Evolutionary conservation across 2,797 vertebrate species (phyloP).

Genomic region (Pseudopleuronectes americanus): DNA sequence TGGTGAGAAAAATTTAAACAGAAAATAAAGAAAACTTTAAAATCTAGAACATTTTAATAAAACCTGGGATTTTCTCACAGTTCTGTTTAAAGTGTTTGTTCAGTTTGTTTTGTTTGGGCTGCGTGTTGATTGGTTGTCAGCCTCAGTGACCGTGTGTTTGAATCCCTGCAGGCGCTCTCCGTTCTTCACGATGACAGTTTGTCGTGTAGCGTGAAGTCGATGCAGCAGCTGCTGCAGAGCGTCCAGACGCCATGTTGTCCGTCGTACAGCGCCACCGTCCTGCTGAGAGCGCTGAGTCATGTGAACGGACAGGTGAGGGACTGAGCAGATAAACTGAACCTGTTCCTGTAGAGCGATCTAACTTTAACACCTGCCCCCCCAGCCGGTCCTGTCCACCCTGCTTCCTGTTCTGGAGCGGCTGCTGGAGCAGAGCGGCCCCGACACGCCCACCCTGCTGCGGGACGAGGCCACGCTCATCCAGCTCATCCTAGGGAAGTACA

Average conservation of each 20-base stretch:
- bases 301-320: constrained; percentile 87
- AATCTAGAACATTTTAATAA: too few species aligned
- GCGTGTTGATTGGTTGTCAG: too few species aligned
- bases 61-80: too few species aligned
- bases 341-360: not conserved
- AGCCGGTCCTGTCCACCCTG: constrained; percentile 86
- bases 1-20: constrained; percentile 75
- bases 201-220: constrained; percentile 69
- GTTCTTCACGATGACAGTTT: constrained; percentile 79
- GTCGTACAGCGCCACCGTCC: constrained; percentile 83
- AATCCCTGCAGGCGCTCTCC: constrained; percentile 82
- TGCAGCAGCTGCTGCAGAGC: constrained; percentile 84
- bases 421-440: constrained; percentile 83
- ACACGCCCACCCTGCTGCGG: constrained; percentile 78
- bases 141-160: not conserved
- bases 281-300: constrained; percentile 84
- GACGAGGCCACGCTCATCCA: constrained; percentile 86
- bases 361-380: not conserved
- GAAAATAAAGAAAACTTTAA: too few species aligned
- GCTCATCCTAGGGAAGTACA: constrained; percentile 88
- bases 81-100: too few species aligned
- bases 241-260: constrained; percentile 82
- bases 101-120: too few species aligned
- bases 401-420: constrained; percentile 86
- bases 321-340: too few species aligned